phyloP scores from a whole-genome alignment of 2,113 vertebrate genomes.

The Pseudorectes ferrugineus region DNA sequence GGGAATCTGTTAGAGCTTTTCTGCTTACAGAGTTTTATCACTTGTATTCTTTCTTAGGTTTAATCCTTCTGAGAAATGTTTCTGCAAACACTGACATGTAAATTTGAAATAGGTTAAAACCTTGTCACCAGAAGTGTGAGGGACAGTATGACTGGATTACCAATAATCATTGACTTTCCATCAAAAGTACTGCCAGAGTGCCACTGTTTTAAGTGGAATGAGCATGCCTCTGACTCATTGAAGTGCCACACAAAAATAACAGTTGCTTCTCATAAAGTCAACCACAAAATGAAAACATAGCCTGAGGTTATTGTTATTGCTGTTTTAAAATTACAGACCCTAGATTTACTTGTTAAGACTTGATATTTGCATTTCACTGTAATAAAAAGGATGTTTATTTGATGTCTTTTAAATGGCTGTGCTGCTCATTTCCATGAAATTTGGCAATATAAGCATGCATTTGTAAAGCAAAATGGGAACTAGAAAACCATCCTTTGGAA shows the following conservation, averaged over 20 bases:
- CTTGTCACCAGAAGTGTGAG: not conserved
- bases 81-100: not conserved
- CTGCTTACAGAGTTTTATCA: not conserved
- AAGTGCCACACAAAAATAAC: slow-evolving; percentile 56
- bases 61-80: not conserved
- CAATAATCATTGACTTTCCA: not conserved
- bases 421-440: slow-evolving; percentile 63
- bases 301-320: slow-evolving; percentile 67
- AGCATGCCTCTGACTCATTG: not conserved
- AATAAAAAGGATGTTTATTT: slow-evolving; percentile 68
- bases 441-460: slow-evolving; percentile 47
- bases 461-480: slow-evolving; percentile 56
- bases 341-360: slow-evolving; percentile 72
- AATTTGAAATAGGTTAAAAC: not conserved
- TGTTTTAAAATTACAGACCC: slow-evolving; percentile 64
- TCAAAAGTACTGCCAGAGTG: not conserved
- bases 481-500: slow-evolving; percentile 35
- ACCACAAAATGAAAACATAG: slow-evolving; percentile 49
- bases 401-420: slow-evolving; percentile 66
- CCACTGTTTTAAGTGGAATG: slow-evolving; percentile 10
- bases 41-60: not conserved
- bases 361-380: slow-evolving; percentile 66
- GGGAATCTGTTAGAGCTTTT: not conserved
- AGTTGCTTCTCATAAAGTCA: slow-evolving; percentile 61
- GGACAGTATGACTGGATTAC: not conserved